A percentile compares a stretch with the other conserved stretches of the same genome.
These are phyloP conservation scores for Cyclura pinguis DNA, from an alignment of 2,797 vertebrate species.

Conservation along the genomic window DNA sequence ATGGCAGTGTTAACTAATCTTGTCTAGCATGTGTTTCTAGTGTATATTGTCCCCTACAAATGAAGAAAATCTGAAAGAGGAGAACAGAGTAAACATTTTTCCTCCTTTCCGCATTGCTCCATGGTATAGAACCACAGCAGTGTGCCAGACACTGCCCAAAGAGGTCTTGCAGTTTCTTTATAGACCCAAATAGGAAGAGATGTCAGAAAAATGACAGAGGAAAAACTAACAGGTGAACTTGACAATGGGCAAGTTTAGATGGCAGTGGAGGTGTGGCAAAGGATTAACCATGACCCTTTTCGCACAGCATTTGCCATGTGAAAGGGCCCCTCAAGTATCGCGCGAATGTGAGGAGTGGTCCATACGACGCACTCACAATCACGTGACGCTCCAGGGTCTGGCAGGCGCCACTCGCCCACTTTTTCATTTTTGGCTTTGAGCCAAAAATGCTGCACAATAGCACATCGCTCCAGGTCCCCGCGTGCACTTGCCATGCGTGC, in stretches of 20 bases:
- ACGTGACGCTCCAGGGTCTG: too few relatives aligned
- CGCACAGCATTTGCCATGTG: too few relatives aligned
- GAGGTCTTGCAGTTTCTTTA: neutral
- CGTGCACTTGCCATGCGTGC: too few relatives aligned
- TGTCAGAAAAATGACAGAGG: neutral
- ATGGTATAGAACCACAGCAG: neutral
- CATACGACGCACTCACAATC: too few relatives aligned
- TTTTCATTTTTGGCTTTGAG: too few relatives aligned
- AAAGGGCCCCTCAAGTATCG: too few relatives aligned
- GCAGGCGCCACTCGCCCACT: too few relatives aligned
- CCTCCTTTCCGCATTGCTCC: neutral
- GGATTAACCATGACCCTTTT: neutral
- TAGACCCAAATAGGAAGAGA: neutral
- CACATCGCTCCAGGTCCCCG: too few relatives aligned
- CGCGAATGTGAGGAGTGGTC: too few relatives aligned
- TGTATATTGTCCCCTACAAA: neutral
- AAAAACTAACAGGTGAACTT: neutral
- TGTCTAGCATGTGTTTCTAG: neutral
- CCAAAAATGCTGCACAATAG: too few relatives aligned
- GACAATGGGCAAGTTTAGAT: neutral
- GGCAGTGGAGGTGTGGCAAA: neutral
- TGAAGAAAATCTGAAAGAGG: neutral
- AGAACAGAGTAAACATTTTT: neutral
- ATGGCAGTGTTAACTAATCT: neutral
- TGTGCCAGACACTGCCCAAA: neutral